Percentiles rank a stretch among this genome's conserved stretches.
Conservation (phyloP, 2,113 vertebrate genomes). For the Anolis sagrei region DNA sequence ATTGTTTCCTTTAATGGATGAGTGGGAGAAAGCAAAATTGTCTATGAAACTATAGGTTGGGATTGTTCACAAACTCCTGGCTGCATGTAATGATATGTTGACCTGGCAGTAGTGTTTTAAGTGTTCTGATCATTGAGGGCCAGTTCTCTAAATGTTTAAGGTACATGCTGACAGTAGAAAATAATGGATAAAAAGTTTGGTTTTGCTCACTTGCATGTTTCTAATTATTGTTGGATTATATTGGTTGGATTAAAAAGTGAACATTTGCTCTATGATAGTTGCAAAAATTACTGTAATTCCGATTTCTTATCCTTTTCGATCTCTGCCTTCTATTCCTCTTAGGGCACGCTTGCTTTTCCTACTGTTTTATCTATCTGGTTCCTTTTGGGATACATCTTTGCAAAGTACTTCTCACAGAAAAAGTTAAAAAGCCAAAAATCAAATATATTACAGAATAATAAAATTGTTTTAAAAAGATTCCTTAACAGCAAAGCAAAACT, state of each 20-base stretch:
- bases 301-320: not conserved
- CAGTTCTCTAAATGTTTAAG: not conserved
- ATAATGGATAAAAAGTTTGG: not conserved
- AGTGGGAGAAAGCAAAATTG: not conserved
- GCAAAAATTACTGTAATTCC: not conserved
- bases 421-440: no score
- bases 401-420: no score
- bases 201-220: no score
- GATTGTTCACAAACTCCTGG: no score
- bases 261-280: not conserved
- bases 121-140: not conserved
- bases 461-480: no score
- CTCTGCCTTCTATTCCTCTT: not conserved
- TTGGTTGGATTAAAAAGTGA: not conserved
- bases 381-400: no score
- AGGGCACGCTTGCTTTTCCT: no score
- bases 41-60: not conserved
- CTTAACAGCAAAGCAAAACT: no score
- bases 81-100: not conserved
- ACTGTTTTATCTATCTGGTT: no score
- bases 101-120: not conserved
- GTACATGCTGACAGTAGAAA: not conserved
- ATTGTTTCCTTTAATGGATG: not conserved
- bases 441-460: no score
- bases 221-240: not conserved